Percentiles rank a stretch among this genome's conserved stretches.
phyloP scores from a whole-genome alignment of 2,888 invertebrate species.

The Zygogramma bicolorata region DNA sequence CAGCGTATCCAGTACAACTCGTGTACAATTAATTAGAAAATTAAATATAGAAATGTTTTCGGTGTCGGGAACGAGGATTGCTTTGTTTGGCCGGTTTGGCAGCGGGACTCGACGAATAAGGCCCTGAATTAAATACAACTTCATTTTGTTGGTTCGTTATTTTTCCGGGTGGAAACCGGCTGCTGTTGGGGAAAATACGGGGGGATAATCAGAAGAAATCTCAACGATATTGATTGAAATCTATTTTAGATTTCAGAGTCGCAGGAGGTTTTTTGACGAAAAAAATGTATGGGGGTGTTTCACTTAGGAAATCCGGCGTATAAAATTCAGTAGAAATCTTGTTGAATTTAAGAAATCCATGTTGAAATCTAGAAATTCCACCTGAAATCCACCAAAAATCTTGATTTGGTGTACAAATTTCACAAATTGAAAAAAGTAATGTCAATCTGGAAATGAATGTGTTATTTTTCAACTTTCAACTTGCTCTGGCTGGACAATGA shows the following conservation, averaged over 20 bases:
- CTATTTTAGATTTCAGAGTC: background rate
- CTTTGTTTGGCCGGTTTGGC: slow-evolving; percentile 13
- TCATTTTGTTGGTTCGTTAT: slow-evolving; percentile 3
- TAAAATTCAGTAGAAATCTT: no score
- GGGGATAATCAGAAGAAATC: background rate
- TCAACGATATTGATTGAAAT: background rate
- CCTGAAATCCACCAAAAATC: no score
- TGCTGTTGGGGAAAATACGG: background rate
- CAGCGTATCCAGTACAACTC: slow-evolving; percentile 18
- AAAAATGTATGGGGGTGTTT: no score
- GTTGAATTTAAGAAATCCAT: no score
- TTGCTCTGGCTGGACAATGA: no score
- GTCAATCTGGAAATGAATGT: no score
- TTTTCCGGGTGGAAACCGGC: background rate
- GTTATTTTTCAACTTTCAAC: no score
- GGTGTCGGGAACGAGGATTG: slow-evolving; percentile 26
- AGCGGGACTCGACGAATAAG: slow-evolving; percentile 16
- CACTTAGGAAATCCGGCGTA: no score
- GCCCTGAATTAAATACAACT: slow-evolving; percentile 9
- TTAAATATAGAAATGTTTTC: slow-evolving; percentile 37
- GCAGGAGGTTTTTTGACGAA: background rate
- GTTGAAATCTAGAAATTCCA: no score
- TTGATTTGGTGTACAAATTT: no score
- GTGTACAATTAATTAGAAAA: slow-evolving; percentile 38
- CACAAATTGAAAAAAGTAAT: no score